Percentiles rank a stretch among this genome's conserved stretches.
Conservation (phyloP, 1,140 invertebrate species). For the Ridgeia piscesae region DNA sequence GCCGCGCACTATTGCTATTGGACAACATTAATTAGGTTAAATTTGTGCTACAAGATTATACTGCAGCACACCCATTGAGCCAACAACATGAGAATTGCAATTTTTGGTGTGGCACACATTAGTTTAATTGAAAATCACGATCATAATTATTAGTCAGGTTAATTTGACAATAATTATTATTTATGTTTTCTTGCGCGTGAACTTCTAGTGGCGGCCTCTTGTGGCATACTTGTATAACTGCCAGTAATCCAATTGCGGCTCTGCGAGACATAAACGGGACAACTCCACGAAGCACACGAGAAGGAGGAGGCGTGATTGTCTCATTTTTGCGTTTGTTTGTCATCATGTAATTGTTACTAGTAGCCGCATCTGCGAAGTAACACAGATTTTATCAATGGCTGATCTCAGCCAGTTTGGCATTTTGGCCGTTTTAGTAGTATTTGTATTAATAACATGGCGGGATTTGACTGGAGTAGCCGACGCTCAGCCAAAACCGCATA, state of each 20-base stretch:
- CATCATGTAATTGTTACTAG: neutral
- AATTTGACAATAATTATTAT: too few species aligned
- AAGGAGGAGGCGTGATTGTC: neutral
- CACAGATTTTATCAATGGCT: neutral
- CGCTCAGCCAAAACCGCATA: constrained; percentile 32
- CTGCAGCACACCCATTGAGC: too few species aligned
- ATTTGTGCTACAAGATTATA: too few species aligned
- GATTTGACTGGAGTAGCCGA: constrained; percentile 18
- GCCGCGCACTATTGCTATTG: too few species aligned
- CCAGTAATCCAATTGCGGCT: neutral
- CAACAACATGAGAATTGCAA: too few species aligned
- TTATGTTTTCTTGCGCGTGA: too few species aligned
- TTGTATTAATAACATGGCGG: constrained; percentile 22
- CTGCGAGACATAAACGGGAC: neutral
- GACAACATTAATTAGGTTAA: too few species aligned
- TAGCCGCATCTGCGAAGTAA: neutral
- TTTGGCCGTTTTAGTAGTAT: constrained; percentile 3
- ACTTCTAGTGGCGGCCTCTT: neutral
- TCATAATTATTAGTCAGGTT: too few species aligned
- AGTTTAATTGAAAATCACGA: too few species aligned
- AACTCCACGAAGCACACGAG: neutral
- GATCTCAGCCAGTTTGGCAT: neutral
- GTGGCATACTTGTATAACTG: neutral
- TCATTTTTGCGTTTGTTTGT: neutral
- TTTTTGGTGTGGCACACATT: too few species aligned